Evolutionary conservation across 2,797 vertebrate genomes (phyloP).

Genomic region (Crocidura indochinensis): DNA sequence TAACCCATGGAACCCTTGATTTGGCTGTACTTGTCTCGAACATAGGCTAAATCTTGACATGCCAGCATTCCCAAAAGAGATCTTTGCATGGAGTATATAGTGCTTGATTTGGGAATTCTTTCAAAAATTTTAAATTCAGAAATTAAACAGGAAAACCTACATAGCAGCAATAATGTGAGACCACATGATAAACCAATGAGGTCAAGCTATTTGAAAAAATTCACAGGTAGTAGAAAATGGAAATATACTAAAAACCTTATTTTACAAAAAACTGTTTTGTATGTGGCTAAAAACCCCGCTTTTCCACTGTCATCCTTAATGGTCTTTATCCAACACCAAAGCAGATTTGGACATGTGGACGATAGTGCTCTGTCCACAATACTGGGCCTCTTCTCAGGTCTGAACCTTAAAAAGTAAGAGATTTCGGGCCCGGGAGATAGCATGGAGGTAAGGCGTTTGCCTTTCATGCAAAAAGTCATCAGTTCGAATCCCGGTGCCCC

Average conservation of each 20-base stretch:
- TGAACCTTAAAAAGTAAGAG: constrained; percentile 26
- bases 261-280: constrained; percentile 41
- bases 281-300: not conserved
- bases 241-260: constrained; percentile 50
- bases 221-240: constrained; percentile 40
- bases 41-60: not conserved
- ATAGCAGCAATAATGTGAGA: not conserved
- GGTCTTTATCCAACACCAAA: constrained; percentile 24
- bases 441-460: too few relatives aligned
- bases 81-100: not conserved
- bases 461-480: too few relatives aligned
- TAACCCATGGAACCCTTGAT: not conserved
- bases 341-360: constrained; percentile 9
- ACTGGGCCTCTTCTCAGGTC: not conserved
- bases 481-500: too few relatives aligned
- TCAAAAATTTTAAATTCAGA: constrained; percentile 42
- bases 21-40: constrained; percentile 15
- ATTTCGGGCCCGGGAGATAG: too few relatives aligned
- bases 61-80: not conserved
- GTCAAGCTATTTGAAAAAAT: constrained; percentile 60
- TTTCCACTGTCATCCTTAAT: not conserved
- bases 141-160: constrained; percentile 52
- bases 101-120: constrained; percentile 32
- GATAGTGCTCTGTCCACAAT: not conserved
- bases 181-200: constrained; percentile 9